Percentiles rank a stretch among this genome's conserved stretches.
Conservation (phyloP, 2,888 invertebrate genomes). For the Protophormia terraenovae region DNA sequence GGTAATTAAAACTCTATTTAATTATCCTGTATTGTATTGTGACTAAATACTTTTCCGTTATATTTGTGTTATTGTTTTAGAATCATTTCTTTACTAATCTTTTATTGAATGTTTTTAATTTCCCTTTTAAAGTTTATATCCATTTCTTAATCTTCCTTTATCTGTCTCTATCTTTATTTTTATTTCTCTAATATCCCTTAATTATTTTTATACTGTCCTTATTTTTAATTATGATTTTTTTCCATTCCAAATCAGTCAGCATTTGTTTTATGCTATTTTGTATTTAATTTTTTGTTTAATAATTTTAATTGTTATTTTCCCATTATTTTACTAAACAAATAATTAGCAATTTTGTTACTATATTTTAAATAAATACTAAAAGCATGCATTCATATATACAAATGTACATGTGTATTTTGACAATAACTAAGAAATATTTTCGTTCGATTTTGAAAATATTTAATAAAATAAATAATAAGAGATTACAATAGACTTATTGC, state of each 20-base stretch:
- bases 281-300: constrained; percentile 31
- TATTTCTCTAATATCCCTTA: not conserved
- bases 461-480: too few relatives aligned
- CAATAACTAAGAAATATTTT: too few relatives aligned
- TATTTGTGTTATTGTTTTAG: not conserved
- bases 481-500: too few relatives aligned
- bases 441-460: too few relatives aligned
- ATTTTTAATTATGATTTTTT: constrained; percentile 26
- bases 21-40: constrained; percentile 51
- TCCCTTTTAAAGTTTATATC: not conserved
- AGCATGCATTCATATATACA: too few relatives aligned
- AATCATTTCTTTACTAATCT: constrained; percentile 25
- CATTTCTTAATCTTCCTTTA: not conserved
- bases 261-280: constrained; percentile 75
- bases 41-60: constrained; percentile 39
- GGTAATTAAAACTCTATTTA: constrained; percentile 54
- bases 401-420: too few relatives aligned
- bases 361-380: too few relatives aligned
- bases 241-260: constrained; percentile 77
- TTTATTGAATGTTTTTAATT: constrained; percentile 19
- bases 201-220: constrained; percentile 17
- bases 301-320: constrained; percentile 8
- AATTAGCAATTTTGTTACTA: too few relatives aligned
- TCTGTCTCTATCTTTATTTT: not conserved
- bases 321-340: constrained; percentile 10